Base-by-base conservation (phyloP, 2,113 vertebrate species). In the Mionectes macconnelli region DNA sequence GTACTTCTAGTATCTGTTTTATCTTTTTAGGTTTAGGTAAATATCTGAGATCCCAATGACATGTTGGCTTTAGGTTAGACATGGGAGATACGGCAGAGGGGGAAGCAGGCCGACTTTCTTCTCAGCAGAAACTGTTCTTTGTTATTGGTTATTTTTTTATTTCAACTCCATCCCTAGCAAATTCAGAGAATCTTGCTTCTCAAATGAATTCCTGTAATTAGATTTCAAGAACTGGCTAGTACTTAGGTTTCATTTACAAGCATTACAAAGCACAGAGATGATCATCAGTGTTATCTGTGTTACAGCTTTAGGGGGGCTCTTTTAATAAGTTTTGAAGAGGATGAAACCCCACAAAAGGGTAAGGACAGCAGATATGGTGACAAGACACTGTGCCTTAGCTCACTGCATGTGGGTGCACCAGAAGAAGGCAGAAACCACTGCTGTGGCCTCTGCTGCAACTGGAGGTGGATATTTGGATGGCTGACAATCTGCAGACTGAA, bases 241-340 rank as follows among this genome's bases (percentile, higher is more conserved):
- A 31, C 49, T 95, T 59, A 7, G 47, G 74, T 70, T 93, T 91
- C 78, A 75, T 81, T 86, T 95, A 59, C 52, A 78, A 86, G 73
- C 47, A 63, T 52, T 92, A 68, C 40, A 70, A 86, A 93, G 70
- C 27, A 75, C 17, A 27, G 72, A 70, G 37, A 86, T 60, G 57
- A 93, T 86, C 28, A 84, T 45, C 63, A 70, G 75, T 7, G 0
- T 62, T 92, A 68, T 8, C 15, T 22, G 6, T 20, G 18, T 44
- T 69, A 64, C 57, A 39, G 50, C 62, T 90, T 82, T 72, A 27
- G 39, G 45, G 20, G 18, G 5, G 40, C 23, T 33, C 30, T 87
- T 87, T 84, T 40, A 72, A 37, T 70, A 74, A 55, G 23, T 64
- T 72, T 20, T 80, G 42, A 78, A 49, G 40, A 52, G 35, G 39